A percentile compares a stretch with the other conserved stretches of the same genome.
Evolutionary conservation across 2,888 invertebrate genomes (phyloP).

Genomic region (Papilio demoleus): DNA sequence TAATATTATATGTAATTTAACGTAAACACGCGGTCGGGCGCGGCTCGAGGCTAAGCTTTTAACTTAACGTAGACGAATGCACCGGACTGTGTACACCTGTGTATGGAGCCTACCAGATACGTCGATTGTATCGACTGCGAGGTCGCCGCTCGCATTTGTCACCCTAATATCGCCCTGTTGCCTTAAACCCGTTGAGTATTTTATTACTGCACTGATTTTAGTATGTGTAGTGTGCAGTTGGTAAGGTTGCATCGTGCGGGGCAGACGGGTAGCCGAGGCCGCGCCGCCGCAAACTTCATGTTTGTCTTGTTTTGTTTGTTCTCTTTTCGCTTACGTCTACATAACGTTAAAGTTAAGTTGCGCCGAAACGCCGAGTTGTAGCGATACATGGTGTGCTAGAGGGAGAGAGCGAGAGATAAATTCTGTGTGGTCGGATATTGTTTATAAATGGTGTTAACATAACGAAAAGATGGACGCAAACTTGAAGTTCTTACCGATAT

Average conservation of each 20-base stretch:
- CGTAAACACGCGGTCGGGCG: conserved; percentile 69
- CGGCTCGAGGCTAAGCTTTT: conserved; percentile 42
- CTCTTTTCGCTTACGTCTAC: conserved; percentile 76
- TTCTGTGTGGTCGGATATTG: conserved; percentile 63
- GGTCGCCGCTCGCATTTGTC: no score
- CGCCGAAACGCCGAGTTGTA: conserved; percentile 64
- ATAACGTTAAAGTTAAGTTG: conserved; percentile 64
- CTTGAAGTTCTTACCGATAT: conserved; percentile 79
- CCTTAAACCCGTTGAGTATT: conserved; percentile 6
- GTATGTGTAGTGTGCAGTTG: conserved; percentile 7
- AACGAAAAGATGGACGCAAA: conserved; percentile 75
- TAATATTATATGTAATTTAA: conserved; percentile 83
- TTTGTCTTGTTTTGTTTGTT: conserved; percentile 81
- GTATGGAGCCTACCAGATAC: conserved; percentile 9
- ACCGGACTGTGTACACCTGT: conserved; percentile 19
- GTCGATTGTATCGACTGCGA: background rate
- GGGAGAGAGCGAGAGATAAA: conserved; percentile 44
- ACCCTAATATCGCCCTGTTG: conserved; percentile 9
- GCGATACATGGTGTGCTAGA: conserved; percentile 56
- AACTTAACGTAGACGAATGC: conserved; percentile 17
- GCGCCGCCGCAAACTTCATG: conserved; percentile 64
- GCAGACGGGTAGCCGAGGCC: conserved; percentile 38
- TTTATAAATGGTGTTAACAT: conserved; percentile 65
- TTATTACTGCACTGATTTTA: conserved; percentile 25
- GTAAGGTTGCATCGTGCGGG: no score